Conservation (phyloP, 2,113 vertebrate genomes). For the Leucosticte australis region DNA sequence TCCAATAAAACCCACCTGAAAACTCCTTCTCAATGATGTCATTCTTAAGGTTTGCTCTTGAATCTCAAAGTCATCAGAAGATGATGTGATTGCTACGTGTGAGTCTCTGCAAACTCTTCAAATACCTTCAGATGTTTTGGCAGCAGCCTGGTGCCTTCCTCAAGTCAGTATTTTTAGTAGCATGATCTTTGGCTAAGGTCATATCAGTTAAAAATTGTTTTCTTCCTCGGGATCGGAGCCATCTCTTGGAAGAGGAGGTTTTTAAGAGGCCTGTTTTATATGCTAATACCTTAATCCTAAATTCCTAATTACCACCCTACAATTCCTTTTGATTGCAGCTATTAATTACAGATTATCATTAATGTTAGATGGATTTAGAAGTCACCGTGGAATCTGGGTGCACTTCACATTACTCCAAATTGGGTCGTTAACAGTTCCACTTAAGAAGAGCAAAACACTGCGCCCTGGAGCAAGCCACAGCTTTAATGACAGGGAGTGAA, state of each 20-base stretch:
- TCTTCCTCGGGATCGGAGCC: neutral
- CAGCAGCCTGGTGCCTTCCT: neutral
- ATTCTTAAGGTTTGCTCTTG: neutral
- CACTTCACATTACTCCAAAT: conserved; percentile 34
- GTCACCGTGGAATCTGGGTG: conserved; percentile 8
- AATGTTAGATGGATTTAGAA: conserved; percentile 6
- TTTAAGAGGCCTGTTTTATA: neutral
- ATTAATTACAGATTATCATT: conserved; percentile 60
- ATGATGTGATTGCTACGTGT: rapidly evolving
- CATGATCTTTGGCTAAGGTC: conserved; percentile 3
- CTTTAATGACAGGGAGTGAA: conserved; percentile 40
- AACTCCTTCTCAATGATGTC: neutral
- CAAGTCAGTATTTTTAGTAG: neutral
- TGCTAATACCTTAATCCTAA: conserved; percentile 40
- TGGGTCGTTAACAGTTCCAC: conserved; percentile 62
- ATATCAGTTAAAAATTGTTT: neutral
- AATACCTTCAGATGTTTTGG: neutral
- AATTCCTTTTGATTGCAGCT: conserved; percentile 32
- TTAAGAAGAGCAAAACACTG: conserved; percentile 57
- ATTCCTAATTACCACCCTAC: conserved; percentile 37
- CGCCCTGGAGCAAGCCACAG: conserved; percentile 38
- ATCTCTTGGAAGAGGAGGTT: neutral
- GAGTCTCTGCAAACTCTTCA: neutral
- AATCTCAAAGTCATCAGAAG: neutral
- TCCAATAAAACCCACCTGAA: neutral